These are phyloP conservation scores for Hemibagrus guttatus DNA, from an alignment of 2,797 vertebrate species.

Conservation along the genomic window DNA sequence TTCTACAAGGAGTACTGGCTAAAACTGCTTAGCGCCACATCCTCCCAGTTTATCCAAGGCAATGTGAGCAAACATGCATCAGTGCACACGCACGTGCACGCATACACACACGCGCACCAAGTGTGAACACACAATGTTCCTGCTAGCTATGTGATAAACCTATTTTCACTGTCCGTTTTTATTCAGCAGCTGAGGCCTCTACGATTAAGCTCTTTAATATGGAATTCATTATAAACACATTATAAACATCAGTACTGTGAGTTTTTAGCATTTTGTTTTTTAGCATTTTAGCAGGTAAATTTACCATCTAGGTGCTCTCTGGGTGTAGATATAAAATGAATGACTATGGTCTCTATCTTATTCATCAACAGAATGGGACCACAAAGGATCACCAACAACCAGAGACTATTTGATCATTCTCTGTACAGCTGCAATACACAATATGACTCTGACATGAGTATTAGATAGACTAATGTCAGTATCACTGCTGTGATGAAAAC, in stretches of 20 bases:
- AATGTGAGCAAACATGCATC: neutral
- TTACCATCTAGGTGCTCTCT: neutral
- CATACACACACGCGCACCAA: slow-evolving; percentile 3
- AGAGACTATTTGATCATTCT: neutral
- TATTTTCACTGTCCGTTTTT: slow-evolving; percentile 14
- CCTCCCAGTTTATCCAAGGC: slow-evolving; percentile 20
- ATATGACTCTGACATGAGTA: neutral
- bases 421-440: too few relatives aligned
- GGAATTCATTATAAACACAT: neutral
- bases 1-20: slow-evolving; percentile 26
- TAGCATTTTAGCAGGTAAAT: too few relatives aligned
- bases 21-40: slow-evolving; percentile 8
- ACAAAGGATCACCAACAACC: neutral
- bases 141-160: slow-evolving; percentile 32
- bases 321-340: neutral
- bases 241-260: neutral
- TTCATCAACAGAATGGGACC: neutral
- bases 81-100: slow-evolving; percentile 1
- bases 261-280: too few relatives aligned
- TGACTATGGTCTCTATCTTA: neutral
- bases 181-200: slow-evolving; percentile 7
- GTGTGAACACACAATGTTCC: slow-evolving; percentile 40
- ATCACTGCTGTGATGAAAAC: neutral
- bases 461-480: neutral
- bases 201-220: neutral